phyloP scores from a whole-genome alignment of 2,888 invertebrate species.

The Mantis religiosa region DNA sequence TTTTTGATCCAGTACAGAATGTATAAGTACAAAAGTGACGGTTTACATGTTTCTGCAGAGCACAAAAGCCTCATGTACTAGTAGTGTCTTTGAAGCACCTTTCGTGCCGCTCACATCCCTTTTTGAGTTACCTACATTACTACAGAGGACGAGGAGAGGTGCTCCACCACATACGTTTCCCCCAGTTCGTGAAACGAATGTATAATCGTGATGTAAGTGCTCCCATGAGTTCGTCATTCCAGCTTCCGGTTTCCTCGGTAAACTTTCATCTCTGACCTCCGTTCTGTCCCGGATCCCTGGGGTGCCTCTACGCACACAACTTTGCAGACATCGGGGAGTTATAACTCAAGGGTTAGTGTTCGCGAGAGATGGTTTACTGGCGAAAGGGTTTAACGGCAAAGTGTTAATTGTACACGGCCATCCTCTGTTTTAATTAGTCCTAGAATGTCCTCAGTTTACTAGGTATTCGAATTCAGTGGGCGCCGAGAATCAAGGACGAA shows the following conservation, averaged over 20 bases:
- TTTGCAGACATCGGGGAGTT: neutral
- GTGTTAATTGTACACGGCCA: neutral
- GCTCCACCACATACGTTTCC: neutral
- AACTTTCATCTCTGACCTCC: neutral
- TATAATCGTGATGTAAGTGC: neutral
- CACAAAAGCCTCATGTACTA: no score
- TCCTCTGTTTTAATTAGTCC: neutral
- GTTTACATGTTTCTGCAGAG: no score
- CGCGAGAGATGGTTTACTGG: no score
- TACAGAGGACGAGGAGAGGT: neutral
- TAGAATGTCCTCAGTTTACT: neutral
- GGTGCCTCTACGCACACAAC: neutral
- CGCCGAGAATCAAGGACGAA: no score
- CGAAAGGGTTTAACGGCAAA: neutral
- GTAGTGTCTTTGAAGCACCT: neutral
- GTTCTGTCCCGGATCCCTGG: neutral
- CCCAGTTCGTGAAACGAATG: neutral
- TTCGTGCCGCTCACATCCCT: neutral
- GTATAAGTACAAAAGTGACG: no score
- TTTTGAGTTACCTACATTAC: neutral
- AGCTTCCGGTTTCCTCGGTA: neutral
- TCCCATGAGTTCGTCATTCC: neutral
- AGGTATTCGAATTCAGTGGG: neutral
- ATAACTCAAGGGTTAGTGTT: neutral
- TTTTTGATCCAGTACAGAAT: no score